Base-by-base conservation (phyloP, 2,113 vertebrate species). In the Myodes glareolus region DNA sequence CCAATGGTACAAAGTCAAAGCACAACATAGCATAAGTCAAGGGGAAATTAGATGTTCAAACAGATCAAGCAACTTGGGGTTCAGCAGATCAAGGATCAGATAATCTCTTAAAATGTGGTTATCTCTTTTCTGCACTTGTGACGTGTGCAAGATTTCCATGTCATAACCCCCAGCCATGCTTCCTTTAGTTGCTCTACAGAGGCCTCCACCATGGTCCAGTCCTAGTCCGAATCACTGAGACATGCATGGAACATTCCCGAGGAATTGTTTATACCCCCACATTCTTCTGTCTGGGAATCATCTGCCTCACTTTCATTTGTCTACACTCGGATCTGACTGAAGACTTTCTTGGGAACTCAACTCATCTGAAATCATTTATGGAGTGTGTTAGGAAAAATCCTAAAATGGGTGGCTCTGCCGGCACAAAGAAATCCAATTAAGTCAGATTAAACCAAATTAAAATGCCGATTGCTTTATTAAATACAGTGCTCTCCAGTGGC, bases 21-120 rank as follows among this genome's bases (percentile, higher is more conserved):
- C 33, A 88, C 39, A 92, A n/a, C 3, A 63, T 23, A 87, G n/a
- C 17, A 23, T 4, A 93, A 94, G 82, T 21, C 47, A 93, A 75
- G 52, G 65, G 55, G 47, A 81, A 76, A 96, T 67, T 91, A 61
- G 86, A 16, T 61, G 29, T 86, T 58, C 65, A 96, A 93, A 86
- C 7, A 36, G 67, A 77, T 89, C 17, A 81, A 77, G 65, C 80
- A 78, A 58, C 23, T n/a, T 21, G 33, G 42, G 77, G 65, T 29
- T 82, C 45, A 68, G 42, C 6, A 47, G 39, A 61, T 93, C 14
- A 61, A 19, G 61, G 58, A 67, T 67, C 14, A 39, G 67, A 96
- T 36, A 13, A 67, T 92, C 91, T 94, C 39, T 78, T 55, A 75
- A 86, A 76, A 68, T 82, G 8, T 75, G 6, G 50, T 88, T 85